Conservation (phyloP, 2,113 vertebrate species). For the Nannospalax galili region DNA sequence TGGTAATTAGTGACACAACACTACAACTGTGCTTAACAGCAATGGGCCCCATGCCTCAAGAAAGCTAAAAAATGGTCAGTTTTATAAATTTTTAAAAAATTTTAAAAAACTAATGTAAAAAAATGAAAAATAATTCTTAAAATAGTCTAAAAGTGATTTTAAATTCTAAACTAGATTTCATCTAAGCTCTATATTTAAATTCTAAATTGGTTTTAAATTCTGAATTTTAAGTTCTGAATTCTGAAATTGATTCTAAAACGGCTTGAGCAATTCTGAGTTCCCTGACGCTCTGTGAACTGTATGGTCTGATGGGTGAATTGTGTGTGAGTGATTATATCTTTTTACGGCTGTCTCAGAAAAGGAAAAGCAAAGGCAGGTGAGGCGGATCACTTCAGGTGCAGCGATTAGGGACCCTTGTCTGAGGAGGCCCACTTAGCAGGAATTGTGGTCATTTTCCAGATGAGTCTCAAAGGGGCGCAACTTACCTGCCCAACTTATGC, state of each 20-base stretch:
- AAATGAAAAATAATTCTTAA: not conserved
- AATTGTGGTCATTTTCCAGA: not conserved
- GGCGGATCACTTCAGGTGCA: not conserved
- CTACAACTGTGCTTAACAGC: fast-evolving
- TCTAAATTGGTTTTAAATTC: not conserved
- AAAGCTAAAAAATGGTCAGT: not conserved
- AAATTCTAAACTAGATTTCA: not conserved
- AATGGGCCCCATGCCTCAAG: fast-evolving
- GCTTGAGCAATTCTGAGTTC: not conserved
- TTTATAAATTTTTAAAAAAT: not conserved
- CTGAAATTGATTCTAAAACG: not conserved
- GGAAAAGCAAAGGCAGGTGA: not conserved
- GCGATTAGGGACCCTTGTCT: not conserved
- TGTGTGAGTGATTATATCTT: not conserved
- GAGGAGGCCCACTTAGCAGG: not conserved
- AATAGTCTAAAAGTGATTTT: not conserved
- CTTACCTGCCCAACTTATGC: fast-evolving
- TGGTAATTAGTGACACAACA: fast-evolving
- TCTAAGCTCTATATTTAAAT: not conserved
- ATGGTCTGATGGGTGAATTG: not conserved
- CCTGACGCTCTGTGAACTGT: too few species aligned
- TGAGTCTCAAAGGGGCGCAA: not conserved
- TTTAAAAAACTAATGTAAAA: not conserved
- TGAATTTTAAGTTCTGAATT: not conserved
- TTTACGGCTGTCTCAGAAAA: not conserved